A percentile compares a stretch with the other conserved stretches of the same genome.
phyloP scores from a whole-genome alignment of 2,888 invertebrate species.

The Drosophila mimica region DNA sequence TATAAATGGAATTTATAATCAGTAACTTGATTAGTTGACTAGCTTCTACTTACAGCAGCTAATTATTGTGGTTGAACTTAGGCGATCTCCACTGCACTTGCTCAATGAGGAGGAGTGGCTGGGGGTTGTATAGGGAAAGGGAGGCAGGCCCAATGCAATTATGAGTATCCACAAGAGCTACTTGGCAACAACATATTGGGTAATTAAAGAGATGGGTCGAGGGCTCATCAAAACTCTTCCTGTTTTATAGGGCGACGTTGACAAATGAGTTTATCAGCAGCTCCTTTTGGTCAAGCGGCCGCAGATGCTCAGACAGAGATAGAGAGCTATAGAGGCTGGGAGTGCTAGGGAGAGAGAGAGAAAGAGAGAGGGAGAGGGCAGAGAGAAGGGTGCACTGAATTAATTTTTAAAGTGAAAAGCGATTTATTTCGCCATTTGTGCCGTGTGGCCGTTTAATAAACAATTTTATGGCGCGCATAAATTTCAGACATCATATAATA shows the following conservation, averaged over 20 bases:
- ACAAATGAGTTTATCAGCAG: slow-evolving; percentile 80
- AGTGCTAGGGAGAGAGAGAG: neutral
- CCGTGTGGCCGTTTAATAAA: slow-evolving; percentile 74
- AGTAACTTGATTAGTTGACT: neutral
- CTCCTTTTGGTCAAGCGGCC: slow-evolving; percentile 38
- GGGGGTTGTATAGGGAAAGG: neutral
- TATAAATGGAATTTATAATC: too few relatives aligned
- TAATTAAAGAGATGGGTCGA: slow-evolving; percentile 73
- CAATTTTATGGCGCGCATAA: slow-evolving; percentile 78
- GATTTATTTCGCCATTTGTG: slow-evolving; percentile 79
- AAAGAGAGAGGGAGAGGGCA: neutral
- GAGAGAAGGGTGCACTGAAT: slow-evolving; percentile 24
- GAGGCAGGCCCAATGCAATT: slow-evolving; percentile 62
- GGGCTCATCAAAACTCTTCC: slow-evolving; percentile 44
- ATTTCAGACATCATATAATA: slow-evolving; percentile 77
- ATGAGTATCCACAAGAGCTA: slow-evolving; percentile 52
- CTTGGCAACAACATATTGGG: slow-evolving; percentile 66
- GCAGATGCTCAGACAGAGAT: slow-evolving; percentile 14
- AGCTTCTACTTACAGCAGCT: neutral
- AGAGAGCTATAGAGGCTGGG: neutral
- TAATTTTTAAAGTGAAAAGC: slow-evolving; percentile 75
- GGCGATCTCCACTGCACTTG: slow-evolving; percentile 44
- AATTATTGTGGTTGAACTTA: neutral
- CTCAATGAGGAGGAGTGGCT: slow-evolving; percentile 4
- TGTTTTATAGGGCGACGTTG: slow-evolving; percentile 57